Evolutionary conservation across 1,140 invertebrate species (phyloP), one percentile per base, ranked within the genome.

Genomic region (Delia radicum): DNA sequence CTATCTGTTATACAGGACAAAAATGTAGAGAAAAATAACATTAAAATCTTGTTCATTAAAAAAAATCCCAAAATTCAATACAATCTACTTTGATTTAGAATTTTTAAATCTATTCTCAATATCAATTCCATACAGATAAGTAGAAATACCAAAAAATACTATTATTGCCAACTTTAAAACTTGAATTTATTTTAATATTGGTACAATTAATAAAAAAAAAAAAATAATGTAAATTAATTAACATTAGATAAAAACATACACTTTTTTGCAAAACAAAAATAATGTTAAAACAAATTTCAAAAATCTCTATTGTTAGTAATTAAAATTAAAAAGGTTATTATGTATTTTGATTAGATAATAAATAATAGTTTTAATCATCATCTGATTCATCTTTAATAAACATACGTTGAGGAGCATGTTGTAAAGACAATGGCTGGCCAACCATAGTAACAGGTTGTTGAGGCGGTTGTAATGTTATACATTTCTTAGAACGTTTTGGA

Each of bases 401-500:
- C 82, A 81, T 80, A 83, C 84, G 82, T 77, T 86, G 84, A 28
- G 82, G 84, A 65, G 82, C 83, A 24, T 84, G 81, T 67, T 86
- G 83, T 78, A 84, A 78, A 2, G 82, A 84, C 2, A 84, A 74
- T 6, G 82, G 82, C 73, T 84, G 80, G 0, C 82, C 82, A 27
- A 85, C 84, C 81, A 83, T 82, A 3, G 82, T 78, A 76, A 85
- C 76, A 63, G 85, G 82, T 69, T 85, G 84, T 73, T 85, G 81
- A 8, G 80, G 79, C 73, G 80, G 77, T 75, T 85, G 82, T 65
- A 82, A 28, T 29, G 81, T 80, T 73, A 79, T 80, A 62, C 80
- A 78, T 76, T 85, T 85, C 67, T 85, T 85, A 62, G 84, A 84
- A n/a, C 84, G 84, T 73, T 85, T 85, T 62, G 83, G 85, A 21